phyloP scores from a whole-genome alignment of 2,888 invertebrate genomes.

The Diaphora mendica region DNA sequence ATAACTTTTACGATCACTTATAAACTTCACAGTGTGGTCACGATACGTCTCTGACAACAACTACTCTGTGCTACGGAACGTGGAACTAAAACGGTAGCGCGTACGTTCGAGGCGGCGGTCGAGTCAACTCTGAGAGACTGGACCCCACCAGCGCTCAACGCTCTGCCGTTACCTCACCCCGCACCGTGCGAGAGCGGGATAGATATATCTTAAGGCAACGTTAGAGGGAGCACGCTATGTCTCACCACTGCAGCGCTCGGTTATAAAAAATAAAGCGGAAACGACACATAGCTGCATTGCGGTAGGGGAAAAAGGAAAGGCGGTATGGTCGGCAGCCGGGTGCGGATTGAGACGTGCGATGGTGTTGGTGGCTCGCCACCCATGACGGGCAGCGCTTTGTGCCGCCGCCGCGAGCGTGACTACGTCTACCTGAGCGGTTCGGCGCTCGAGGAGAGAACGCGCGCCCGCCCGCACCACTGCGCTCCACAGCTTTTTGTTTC shows the following conservation, averaged over 20 bases:
- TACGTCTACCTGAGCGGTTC: constrained; percentile 55
- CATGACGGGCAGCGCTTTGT: constrained; percentile 84
- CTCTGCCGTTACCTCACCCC: constrained; percentile 66
- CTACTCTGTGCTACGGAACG: constrained; percentile 74
- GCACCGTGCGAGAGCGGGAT: constrained; percentile 68
- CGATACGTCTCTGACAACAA: constrained; percentile 75
- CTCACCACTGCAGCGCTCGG: constrained; percentile 83
- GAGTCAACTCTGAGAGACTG: constrained; percentile 80
- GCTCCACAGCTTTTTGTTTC: constrained; percentile 77
- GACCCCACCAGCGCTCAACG: constrained; percentile 76
- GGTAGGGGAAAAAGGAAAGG: constrained; percentile 86
- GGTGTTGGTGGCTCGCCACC: constrained; percentile 86
- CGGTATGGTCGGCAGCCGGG: constrained; percentile 82
- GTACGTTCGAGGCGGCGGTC: constrained; percentile 73
- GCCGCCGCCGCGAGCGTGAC: constrained; percentile 65
- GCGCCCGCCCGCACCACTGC: constrained; percentile 59
- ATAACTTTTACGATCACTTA: constrained; percentile 74
- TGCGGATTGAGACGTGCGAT: constrained; percentile 86
- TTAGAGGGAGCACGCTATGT: constrained; percentile 76
- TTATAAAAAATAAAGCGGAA: constrained; percentile 86
- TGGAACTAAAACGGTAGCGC: constrained; percentile 61
- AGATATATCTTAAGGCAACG: constrained; percentile 68
- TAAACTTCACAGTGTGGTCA: constrained; percentile 79
- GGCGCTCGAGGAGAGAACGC: constrained; percentile 56
- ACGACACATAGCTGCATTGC: constrained; percentile 85